These are phyloP conservation scores for Catalaphyllia jardinei DNA, from an alignment of 64 coral and sea anemone species.

Conservation along the genomic window DNA sequence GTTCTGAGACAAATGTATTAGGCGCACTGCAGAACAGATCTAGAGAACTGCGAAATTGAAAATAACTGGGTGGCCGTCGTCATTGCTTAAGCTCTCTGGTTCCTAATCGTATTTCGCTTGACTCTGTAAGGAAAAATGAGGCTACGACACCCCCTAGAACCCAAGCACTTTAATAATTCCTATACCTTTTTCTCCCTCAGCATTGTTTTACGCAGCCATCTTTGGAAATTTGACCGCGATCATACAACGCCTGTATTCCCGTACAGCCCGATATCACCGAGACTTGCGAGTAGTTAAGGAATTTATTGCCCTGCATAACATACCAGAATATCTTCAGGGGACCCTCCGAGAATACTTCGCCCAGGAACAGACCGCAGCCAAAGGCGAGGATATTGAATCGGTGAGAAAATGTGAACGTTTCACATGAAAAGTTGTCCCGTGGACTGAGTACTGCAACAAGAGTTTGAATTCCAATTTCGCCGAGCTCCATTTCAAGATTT, in stretches of 20 bases:
- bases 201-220: slow-evolving; percentile 94
- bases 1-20: too few species aligned
- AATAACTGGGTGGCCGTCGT: too few species aligned
- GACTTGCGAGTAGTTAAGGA: slow-evolving; percentile 81
- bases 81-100: too few species aligned
- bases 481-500: too few species aligned
- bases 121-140: too few species aligned
- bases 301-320: slow-evolving; percentile 83
- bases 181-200: slow-evolving; percentile 37
- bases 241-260: slow-evolving; percentile 93
- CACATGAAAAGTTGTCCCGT: too few species aligned
- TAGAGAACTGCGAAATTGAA: too few species aligned
- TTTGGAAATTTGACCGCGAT: slow-evolving; percentile 99
- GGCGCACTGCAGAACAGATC: too few species aligned
- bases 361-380: slow-evolving; percentile 72
- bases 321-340: slow-evolving; percentile 70
- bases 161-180: neutral
- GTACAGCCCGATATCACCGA: slow-evolving; percentile 87
- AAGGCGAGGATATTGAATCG: slow-evolving; percentile 73
- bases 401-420: slow-evolving; percentile 35
- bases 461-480: too few species aligned
- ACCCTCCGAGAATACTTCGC: slow-evolving; percentile 85
- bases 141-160: too few species aligned
- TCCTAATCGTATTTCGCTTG: too few species aligned
- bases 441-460: too few species aligned